Percentiles rank a stretch among this genome's conserved stretches.
phyloP scores from a whole-genome alignment of 2,113 vertebrate genomes.

The Oxyruncus cristatus region DNA sequence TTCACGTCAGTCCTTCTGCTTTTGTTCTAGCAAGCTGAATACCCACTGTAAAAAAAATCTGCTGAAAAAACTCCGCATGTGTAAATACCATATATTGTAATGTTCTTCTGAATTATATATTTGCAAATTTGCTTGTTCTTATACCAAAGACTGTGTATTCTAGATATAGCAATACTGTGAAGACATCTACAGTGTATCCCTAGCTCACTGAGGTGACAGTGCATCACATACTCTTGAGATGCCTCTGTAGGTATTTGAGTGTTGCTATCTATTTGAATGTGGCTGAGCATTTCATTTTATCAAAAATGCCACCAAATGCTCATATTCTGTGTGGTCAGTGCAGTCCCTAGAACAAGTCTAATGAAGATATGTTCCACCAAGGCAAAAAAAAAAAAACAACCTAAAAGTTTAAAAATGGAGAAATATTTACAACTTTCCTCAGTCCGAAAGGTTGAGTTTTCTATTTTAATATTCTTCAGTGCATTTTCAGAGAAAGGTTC shows the following conservation, averaged over 20 bases:
- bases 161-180: neutral
- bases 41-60: neutral
- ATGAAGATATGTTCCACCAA: slow-evolving; percentile 67
- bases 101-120: neutral
- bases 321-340: slow-evolving; percentile 64
- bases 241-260: slow-evolving; percentile 66
- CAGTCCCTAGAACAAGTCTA: slow-evolving; percentile 58
- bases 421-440: slow-evolving; percentile 71
- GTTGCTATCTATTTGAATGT: slow-evolving; percentile 76
- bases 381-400: slow-evolving; percentile 48
- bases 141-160: neutral
- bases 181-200: neutral
- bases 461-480: slow-evolving; percentile 55
- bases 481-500: slow-evolving; percentile 46
- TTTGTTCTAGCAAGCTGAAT: slow-evolving; percentile 13
- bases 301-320: slow-evolving; percentile 67
- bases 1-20: neutral
- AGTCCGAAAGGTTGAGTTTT: slow-evolving; percentile 53
- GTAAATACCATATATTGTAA: neutral
- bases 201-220: slow-evolving; percentile 7
- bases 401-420: slow-evolving; percentile 67
- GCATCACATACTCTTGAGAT: neutral
- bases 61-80: neutral
- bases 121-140: neutral
- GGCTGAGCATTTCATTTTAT: slow-evolving; percentile 61